Conservation (phyloP, 2,888 invertebrate species). For the Zaprionus obscuricornis region DNA sequence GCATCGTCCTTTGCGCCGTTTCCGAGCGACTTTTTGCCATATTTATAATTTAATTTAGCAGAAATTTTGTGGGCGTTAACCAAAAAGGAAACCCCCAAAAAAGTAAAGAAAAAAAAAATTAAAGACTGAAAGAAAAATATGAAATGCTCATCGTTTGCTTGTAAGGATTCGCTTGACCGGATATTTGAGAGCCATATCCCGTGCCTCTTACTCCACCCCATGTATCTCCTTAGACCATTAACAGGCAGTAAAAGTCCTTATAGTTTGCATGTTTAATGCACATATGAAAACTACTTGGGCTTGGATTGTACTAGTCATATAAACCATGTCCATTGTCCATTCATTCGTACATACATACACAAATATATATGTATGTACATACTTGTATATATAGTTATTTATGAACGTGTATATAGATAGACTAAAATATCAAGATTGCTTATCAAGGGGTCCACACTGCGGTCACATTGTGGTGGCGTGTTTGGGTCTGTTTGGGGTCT, state of each 20-base stretch:
- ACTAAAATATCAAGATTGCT: conserved; percentile 5
- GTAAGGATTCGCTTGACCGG: conserved; percentile 76
- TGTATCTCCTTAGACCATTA: conserved; percentile 34
- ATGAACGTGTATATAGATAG: conserved; percentile 35
- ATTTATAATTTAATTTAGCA: conserved; percentile 78
- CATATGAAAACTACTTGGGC: conserved; percentile 48
- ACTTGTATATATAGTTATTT: no score
- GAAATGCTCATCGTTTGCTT: conserved; percentile 34
- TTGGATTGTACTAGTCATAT: conserved; percentile 55
- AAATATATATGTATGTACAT: no score
- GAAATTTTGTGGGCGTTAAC: conserved; percentile 75
- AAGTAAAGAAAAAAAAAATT: conserved; percentile 27
- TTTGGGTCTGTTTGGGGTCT: conserved; percentile 47
- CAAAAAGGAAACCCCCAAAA: conserved; percentile 57
- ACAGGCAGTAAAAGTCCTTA: conserved; percentile 52
- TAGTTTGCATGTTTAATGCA: conserved; percentile 75
- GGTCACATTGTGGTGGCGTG: conserved; percentile 72
- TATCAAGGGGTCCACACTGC: conserved; percentile 38
- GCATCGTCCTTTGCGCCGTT: conserved; percentile 40
- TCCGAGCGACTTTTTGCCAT: conserved; percentile 68
- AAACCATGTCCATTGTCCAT: conserved; percentile 35
- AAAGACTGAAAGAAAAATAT: no score
- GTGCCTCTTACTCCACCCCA: not conserved
- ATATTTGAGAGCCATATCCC: conserved; percentile 58
- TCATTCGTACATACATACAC: not conserved